These are phyloP conservation scores for Orestias chungarensis DNA, from an alignment of 2,797 vertebrate genomes.

Conservation along the genomic window DNA sequence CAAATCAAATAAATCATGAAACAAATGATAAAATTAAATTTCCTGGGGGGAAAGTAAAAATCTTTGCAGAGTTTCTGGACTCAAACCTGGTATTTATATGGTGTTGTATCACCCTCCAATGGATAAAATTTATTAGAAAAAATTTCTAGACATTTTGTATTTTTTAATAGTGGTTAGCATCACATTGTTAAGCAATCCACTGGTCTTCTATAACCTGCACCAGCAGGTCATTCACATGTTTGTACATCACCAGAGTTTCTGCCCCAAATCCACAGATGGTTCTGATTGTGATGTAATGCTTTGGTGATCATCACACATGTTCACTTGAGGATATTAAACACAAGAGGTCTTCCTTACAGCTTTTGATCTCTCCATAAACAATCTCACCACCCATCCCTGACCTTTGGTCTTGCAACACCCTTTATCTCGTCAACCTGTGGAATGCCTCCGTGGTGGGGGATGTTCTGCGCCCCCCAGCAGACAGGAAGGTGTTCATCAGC, in stretches of 20 bases:
- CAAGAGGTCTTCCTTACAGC: neutral
- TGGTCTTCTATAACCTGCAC: neutral
- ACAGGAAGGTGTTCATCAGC: constrained; percentile 64
- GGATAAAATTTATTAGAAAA: too few relatives aligned
- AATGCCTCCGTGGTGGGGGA: constrained; percentile 47
- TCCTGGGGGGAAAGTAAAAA: too few relatives aligned
- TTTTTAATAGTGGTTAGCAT: neutral
- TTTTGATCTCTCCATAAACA: constrained; percentile 36
- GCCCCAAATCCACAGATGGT: neutral
- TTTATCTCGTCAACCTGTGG: constrained; percentile 47
- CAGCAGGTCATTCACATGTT: neutral
- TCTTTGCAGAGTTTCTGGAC: too few relatives aligned
- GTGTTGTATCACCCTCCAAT: too few relatives aligned
- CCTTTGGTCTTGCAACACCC: constrained; percentile 33
- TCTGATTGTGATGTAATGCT: neutral
- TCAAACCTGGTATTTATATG: neutral
- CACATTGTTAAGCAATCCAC: neutral
- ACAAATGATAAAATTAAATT: too few relatives aligned
- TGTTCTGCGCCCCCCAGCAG: constrained; percentile 36
- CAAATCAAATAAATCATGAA: too few relatives aligned
- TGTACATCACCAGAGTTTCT: neutral
- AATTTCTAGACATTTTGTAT: neutral
- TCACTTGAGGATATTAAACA: too few relatives aligned
- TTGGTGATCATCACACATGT: neutral
- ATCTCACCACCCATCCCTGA: constrained; percentile 23